phyloP scores from a whole-genome alignment of 2,888 invertebrate genomes.

The Lasioglossum malachurum region DNA sequence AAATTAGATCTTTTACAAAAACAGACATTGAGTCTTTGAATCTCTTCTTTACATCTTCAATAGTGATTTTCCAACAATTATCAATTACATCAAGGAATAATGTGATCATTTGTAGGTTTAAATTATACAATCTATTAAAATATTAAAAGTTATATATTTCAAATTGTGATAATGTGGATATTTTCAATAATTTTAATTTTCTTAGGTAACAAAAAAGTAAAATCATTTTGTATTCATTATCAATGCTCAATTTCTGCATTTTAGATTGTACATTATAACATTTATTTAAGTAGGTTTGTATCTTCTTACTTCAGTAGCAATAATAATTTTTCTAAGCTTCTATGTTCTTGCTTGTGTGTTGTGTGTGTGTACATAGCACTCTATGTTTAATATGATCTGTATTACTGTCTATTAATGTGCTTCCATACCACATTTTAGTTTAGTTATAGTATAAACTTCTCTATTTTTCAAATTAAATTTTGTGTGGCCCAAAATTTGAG shows the following conservation, averaged over 20 bases:
- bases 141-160: neutral
- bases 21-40: constrained; percentile 22
- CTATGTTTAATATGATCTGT: constrained; percentile 29
- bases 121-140: neutral
- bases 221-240: constrained; percentile 11
- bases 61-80: neutral
- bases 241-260: constrained; percentile 16
- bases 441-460: neutral
- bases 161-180: constrained; percentile 1
- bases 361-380: constrained; percentile 25
- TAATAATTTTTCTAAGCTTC: constrained; percentile 41
- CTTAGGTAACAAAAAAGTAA: constrained; percentile 1
- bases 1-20: constrained; percentile 15
- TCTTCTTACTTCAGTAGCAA: neutral
- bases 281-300: constrained; percentile 29
- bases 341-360: constrained; percentile 13
- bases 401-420: constrained; percentile 47
- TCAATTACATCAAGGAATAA: constrained; percentile 18
- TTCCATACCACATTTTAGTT: constrained; percentile 19
- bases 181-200: constrained; percentile 1
- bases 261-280: constrained; percentile 19
- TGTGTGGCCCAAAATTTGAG: constrained; percentile 22
- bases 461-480: constrained; percentile 15
- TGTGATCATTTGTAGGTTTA: constrained; percentile 11
- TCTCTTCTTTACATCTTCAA: constrained; percentile 4